These are phyloP conservation scores for Criorhina ranunculi DNA, from an alignment of 2,888 invertebrate genomes.

Conservation along the genomic window DNA sequence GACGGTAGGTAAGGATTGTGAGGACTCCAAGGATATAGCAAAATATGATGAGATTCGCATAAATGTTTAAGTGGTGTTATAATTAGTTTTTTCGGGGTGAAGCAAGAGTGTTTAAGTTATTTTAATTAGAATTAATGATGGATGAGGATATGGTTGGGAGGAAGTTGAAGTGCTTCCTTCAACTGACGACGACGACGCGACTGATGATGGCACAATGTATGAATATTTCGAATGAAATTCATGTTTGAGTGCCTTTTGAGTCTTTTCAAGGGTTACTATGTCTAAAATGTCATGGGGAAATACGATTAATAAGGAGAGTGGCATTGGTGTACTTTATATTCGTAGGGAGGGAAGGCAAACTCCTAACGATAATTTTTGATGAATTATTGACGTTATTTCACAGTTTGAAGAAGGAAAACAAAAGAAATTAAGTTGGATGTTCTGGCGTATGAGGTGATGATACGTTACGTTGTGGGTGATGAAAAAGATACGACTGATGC, in stretches of 20 bases:
- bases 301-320: too few species aligned
- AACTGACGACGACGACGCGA: too few species aligned
- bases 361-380: too few species aligned
- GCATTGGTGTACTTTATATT: background rate
- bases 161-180: background rate
- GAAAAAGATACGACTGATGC: too few species aligned
- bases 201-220: constrained; percentile 29
- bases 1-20: background rate
- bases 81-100: constrained; percentile 58
- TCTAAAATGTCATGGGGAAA: background rate
- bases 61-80: constrained; percentile 69
- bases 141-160: constrained; percentile 32
- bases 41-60: constrained; percentile 52
- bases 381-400: too few species aligned
- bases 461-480: too few species aligned
- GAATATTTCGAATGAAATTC: constrained; percentile 49
- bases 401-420: too few species aligned
- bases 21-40: background rate
- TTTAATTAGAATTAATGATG: constrained; percentile 72
- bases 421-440: too few species aligned
- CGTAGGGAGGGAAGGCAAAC: background rate
- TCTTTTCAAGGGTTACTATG: background rate
- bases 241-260: constrained; percentile 17
- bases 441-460: too few species aligned
- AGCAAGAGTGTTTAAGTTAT: constrained; percentile 60